A percentile compares a stretch with the other conserved stretches of the same genome.
phyloP scores from a whole-genome alignment of 2,113 vertebrate genomes.

The Tachysurus fulvidraco region DNA sequence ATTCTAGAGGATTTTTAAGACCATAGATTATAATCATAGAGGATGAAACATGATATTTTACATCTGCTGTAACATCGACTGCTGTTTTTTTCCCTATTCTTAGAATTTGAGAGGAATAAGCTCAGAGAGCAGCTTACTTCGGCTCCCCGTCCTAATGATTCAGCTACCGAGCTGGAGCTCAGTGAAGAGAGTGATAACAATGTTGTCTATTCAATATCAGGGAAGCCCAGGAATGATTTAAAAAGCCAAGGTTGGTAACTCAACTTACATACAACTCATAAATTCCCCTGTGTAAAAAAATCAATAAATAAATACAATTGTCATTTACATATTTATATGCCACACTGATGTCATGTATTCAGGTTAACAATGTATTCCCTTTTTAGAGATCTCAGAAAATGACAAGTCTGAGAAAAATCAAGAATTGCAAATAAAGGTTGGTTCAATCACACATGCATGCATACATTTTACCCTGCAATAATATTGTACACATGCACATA shows the following conservation, averaged over 20 bases:
- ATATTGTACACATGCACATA: not conserved
- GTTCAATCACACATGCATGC: slow-evolving; percentile 16
- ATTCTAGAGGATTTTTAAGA: not conserved
- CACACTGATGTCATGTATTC: not conserved
- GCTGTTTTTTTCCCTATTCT: slow-evolving; percentile 18
- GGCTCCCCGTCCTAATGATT: slow-evolving; percentile 25
- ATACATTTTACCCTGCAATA: not conserved
- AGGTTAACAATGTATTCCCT: not conserved
- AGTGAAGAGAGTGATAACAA: slow-evolving; percentile 72
- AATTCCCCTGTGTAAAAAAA: not conserved
- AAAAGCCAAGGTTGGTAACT: slow-evolving; percentile 45
- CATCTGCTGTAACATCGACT: not conserved
- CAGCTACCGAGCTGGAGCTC: slow-evolving; percentile 69
- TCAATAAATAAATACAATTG: not conserved
- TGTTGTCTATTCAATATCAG: not conserved
- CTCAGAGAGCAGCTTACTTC: slow-evolving; percentile 65
- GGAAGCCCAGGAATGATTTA: not conserved
- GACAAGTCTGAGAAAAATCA: slow-evolving; percentile 49
- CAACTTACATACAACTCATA: not conserved
- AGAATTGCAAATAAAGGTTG: slow-evolving; percentile 72
- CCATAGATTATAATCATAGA: not conserved
- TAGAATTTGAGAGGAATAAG: slow-evolving; percentile 66
- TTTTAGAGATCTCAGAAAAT: slow-evolving; percentile 26
- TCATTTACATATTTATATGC: not conserved
- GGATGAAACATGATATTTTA: not conserved